Evolutionary conservation across 2,888 invertebrate species (phyloP).

Genomic region (Ormyrus labotus): DNA sequence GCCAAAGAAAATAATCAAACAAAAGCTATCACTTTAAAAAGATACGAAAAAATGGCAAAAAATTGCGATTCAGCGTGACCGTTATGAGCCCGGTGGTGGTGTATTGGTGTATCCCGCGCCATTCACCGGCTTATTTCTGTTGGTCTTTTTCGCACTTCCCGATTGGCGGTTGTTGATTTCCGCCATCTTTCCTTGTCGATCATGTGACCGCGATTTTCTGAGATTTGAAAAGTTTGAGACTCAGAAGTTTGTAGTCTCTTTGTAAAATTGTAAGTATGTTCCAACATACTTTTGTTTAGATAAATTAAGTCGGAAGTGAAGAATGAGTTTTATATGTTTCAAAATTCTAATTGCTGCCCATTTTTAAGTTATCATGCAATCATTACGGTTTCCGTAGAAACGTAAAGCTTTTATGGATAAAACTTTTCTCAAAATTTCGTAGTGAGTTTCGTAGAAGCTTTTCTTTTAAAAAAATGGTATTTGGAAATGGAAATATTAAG

Average conservation of each 20-base stretch:
- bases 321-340: background rate
- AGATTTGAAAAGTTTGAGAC: background rate
- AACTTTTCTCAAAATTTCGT: slow-evolving; percentile 1
- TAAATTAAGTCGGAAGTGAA: background rate
- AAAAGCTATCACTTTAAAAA: background rate
- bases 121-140: slow-evolving; percentile 8
- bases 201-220: background rate
- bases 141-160: background rate
- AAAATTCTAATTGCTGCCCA: background rate
- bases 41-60: background rate
- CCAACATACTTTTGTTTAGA: background rate
- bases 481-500: too few relatives aligned
- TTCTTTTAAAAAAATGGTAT: too few relatives aligned
- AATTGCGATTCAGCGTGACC: background rate
- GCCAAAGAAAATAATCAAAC: slow-evolving; percentile 22
- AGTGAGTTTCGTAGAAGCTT: too few relatives aligned
- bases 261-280: background rate
- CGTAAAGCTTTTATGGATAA: slow-evolving; percentile 23
- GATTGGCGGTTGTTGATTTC: background rate
- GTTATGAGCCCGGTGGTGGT: slow-evolving; percentile 4
- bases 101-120: slow-evolving; percentile 3
- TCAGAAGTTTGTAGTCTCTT: background rate
- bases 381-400: slow-evolving; percentile 44
- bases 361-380: background rate
- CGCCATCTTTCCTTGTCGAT: slow-evolving; percentile 11